Base-by-base conservation (phyloP, 2,113 vertebrate genomes). In the Amia ocellicauda region DNA sequence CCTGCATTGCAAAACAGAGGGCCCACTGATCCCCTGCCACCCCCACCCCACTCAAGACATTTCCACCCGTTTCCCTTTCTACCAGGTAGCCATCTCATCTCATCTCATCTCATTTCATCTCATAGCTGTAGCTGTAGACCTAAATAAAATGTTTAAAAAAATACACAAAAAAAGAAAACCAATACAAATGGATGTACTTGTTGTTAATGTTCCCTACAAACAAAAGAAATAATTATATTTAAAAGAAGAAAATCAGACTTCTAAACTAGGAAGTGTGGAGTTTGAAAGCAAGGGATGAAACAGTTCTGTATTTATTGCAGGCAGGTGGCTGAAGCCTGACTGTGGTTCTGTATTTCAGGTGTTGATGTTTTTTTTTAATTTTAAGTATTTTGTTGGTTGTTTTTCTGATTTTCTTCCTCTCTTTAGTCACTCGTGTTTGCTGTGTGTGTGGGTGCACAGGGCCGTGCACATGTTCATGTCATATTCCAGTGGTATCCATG, bases 251-350 rank as follows among this genome's bases (percentile, higher is more conserved):
- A n/a, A 11, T 36, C 31, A 36, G 11, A 36, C 31, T 36, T 36
- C 5, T 7, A 50, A 50, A 50, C 47, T 50, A 16, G 17, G 51
- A 47, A 4, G 10, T 53, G 20, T 53, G 5, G 3, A 77, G 76
- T 82, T 80, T 72, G 80, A 77, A 26, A 76, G n/a, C 74, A 85
- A 56, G 52, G 62, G 62, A 73, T 76, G 73, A 73, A 80, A 68
- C 78, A 57, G 64, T 60, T 88, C 10, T 61, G 29, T 69, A 89
- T 90, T 90, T 90, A 89, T 88, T 88, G 79, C 75, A 73, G 72
- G 78, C 73, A 63, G 79, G 71, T 73, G 62, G 78, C 24, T 61
- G 70, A 72, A 57, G 66, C 77, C 74, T 75, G 56, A 54, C 19
- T 62, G 47, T 67, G 66, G 43, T 47, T 47, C 43, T 47, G 43